Conservation (phyloP, 2,797 vertebrate species). For the Diplodus puntazzo region DNA sequence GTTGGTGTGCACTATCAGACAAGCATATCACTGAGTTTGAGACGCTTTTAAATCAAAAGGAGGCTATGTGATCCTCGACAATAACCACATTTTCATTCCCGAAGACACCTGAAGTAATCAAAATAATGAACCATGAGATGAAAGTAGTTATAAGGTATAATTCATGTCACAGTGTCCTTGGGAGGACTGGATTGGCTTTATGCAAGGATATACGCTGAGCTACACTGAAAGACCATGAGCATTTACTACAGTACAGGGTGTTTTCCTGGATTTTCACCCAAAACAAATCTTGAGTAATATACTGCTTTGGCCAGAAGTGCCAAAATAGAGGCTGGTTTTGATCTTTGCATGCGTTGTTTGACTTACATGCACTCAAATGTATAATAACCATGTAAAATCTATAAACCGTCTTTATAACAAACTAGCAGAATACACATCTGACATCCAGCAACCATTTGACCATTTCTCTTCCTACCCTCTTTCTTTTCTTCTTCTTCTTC, state of each 20-base stretch:
- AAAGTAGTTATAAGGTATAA: neutral
- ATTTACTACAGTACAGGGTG: too few species aligned
- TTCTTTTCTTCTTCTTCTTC: slow-evolving; percentile 93
- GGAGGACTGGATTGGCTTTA: neutral
- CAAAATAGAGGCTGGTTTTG: neutral
- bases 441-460: neutral
- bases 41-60: neutral
- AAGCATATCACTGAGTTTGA: neutral
- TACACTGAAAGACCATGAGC: neutral
- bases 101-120: slow-evolving; percentile 1
- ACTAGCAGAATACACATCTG: neutral
- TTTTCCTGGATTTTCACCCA: neutral
- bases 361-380: too few species aligned
- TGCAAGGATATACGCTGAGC: neutral
- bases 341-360: neutral
- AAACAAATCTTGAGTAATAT: neutral
- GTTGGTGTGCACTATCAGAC: neutral
- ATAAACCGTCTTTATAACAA: neutral
- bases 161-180: neutral
- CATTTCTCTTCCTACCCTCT: slow-evolving; percentile 88
- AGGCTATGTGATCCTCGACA: neutral
- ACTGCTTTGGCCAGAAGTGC: neutral
- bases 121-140: slow-evolving; percentile 8
- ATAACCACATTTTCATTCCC: slow-evolving; percentile 5
- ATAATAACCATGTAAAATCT: neutral